Evolutionary conservation across 2,888 invertebrate species (phyloP).

Genomic region (Zhuqinia jingwanae): DNA sequence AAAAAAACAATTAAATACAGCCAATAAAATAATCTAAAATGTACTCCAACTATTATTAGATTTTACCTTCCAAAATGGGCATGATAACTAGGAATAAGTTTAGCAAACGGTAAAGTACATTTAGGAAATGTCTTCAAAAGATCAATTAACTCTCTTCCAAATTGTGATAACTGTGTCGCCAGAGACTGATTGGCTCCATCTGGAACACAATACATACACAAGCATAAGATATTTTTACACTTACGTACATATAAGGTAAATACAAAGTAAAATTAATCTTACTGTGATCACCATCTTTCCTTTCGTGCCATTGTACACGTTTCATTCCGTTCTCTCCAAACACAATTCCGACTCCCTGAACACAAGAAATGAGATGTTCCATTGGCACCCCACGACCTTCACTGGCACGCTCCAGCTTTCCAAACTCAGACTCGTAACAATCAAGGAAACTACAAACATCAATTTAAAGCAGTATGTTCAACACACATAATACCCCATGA

Average conservation of each 20-base stretch:
- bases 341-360: constrained; percentile 86
- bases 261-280: no score
- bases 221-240: no score
- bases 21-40: neutral
- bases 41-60: neutral
- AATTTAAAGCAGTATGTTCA: constrained; percentile 1
- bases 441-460: constrained; percentile 85
- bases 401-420: constrained; percentile 82
- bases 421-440: constrained; percentile 90
- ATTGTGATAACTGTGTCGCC: constrained; percentile 85
- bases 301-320: constrained; percentile 82
- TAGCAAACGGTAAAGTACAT: constrained; percentile 90
- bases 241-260: neutral
- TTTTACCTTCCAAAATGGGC: constrained; percentile 91
- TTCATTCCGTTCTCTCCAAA: constrained; percentile 83
- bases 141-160: constrained; percentile 94
- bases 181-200: constrained; percentile 45
- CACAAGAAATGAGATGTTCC: constrained; percentile 93
- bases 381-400: constrained; percentile 90
- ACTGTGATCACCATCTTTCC: constrained; percentile 69
- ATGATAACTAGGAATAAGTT: constrained; percentile 97
- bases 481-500: neutral
- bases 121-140: constrained; percentile 90
- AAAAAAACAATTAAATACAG: neutral
- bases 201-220: neutral